Evolutionary conservation across 2,888 invertebrate genomes (phyloP), one percentile per base, ranked within the genome.

Genomic region (Muschampia plurimacula): DNA sequence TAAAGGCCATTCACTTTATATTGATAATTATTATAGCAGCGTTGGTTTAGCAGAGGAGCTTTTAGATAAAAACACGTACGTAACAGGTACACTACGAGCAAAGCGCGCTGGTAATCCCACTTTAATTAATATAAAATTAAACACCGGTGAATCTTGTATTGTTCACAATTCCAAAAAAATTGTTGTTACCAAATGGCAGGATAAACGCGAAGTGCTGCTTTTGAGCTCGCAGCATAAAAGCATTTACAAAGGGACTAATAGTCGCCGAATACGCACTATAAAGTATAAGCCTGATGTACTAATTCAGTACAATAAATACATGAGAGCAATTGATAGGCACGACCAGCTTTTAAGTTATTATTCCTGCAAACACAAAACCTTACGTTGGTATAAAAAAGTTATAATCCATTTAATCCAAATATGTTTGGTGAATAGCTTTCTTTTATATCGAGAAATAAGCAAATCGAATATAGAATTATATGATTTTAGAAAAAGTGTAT

Each of bases 191-290:
- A 77, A 76, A 76, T 77, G 76, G 76, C 63, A 72, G 52, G 75
- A 79, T 72, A 76, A 77, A 74, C 52, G 83, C 73, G 83, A 84
- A 68, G 77, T 86, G 8, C 65, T 78, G 67, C 79, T 81, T 74
- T 80, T 83, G 28, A 77, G 79, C 32, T 79, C 79, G 9, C 78
- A 83, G 77, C 78, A 75, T 36, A 72, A 77, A 55, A 76, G 65
- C 74, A 68, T n/a, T 52, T 66, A 52, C 39, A 67, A 67, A 67
- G 15, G 4, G 57, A 57, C 44, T 57, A 69, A 44, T 15, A 72
- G 72, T 67, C 63, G 67, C 72, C 72, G 63, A 55, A 44, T 72
- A 67, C 72, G 67, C 67, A 67, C 15, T n/a, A 9, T 72, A 32
- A 72, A 63, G 57, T 72, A 72, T 63, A 72, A 72, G 55, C 72